Base-by-base conservation (phyloP, 2,797 vertebrate species). In the Muraenolepis orangiensis region DNA sequence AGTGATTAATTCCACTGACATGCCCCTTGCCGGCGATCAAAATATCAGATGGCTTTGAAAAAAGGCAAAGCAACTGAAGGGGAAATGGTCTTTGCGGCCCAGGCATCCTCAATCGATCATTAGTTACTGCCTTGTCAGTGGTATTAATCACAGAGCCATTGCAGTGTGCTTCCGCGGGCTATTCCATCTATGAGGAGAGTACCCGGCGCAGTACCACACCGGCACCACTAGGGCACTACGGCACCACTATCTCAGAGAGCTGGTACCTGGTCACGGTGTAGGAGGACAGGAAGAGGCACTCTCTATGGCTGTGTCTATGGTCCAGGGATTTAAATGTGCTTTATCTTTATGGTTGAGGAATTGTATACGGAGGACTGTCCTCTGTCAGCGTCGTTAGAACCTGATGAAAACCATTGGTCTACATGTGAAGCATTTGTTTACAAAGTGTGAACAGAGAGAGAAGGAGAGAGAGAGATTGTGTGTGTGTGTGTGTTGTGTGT, bases 91-190 rank as follows among this genome's bases (percentile, higher is more conserved):
- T 93, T 93, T 90, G 90, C 87, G 91, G 88, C 88, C 81, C 84
- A 81, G 80, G 90, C 90, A 89, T 93, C 91, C 90, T 91, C 91
- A 90, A 93, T 94, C 90, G 87, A 93, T 94, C 93, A 93, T 89
- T 91, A 88, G 91, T 92, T 91, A 90, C 88, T 85, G 84, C 87
- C 86, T 90, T 93, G 91, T 91, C 92, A 92, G 91, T 82, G 87
- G 89, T 91, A 93, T 94, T 93, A 93, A 93, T 94, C 93, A 93
- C 87, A 82, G 82, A 85, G 86, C 88, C 77, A 84, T 85, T 88
- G 86, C 76, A 70, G 85, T 68, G 78, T 78, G 84, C 57, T n/a
- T 75, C 83, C 77, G 70, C 79, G 74, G 76, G 74, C 76, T 6
- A n/a, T 57, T n/a, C 42, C 13, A 4, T 57, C 46, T 57, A 8